Conservation (phyloP, 53 echinoderm and acorn worm genomes). For the Antedon mediterranea region DNA sequence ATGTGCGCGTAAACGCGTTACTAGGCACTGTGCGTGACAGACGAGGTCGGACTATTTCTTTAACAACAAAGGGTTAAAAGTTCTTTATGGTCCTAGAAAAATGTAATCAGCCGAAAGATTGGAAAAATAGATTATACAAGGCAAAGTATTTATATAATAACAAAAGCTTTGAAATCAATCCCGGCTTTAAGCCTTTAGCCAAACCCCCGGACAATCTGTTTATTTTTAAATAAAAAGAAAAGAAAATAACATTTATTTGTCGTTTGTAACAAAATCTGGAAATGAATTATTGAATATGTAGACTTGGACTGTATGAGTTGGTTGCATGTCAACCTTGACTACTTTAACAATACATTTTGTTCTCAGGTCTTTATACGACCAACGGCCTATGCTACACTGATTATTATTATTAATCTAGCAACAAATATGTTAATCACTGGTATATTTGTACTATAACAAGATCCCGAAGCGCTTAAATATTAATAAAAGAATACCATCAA, state of each 20-base stretch:
- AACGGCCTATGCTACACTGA: neutral
- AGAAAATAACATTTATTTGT: conserved; percentile 1
- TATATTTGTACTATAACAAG: neutral
- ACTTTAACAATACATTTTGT: neutral
- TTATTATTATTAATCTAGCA: neutral
- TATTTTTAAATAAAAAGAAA: neutral
- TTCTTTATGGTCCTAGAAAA: neutral
- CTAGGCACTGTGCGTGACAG: no score
- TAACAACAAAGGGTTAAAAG: neutral
- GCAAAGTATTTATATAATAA: neutral
- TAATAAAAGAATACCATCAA: neutral
- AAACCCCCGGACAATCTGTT: neutral
- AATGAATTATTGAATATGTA: neutral
- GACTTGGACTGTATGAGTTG: neutral
- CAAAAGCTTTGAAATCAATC: neutral
- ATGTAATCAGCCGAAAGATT: neutral
- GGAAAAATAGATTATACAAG: neutral
- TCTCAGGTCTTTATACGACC: neutral
- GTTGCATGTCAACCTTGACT: neutral
- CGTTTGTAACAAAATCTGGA: neutral
- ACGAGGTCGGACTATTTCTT: neutral
- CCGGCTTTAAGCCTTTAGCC: neutral
- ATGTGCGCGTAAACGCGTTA: no score
- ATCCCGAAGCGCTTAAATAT: neutral
- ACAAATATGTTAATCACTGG: neutral